Base-by-base conservation (phyloP, 2,797 vertebrate species). In the Micromesistius poutassou region DNA sequence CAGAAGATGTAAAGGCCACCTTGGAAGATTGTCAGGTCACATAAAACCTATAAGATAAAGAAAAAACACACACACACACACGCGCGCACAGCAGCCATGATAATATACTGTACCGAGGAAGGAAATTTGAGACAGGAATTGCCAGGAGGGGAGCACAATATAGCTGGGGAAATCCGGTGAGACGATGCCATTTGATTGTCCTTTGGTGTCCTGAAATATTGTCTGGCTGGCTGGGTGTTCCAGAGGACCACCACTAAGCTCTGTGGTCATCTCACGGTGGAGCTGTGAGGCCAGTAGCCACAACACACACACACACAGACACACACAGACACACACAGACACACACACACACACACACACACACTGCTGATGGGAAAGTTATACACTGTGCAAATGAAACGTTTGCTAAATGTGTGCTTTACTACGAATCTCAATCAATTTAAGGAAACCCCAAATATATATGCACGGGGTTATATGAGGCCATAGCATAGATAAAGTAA, bases 151-250 rank as follows among this genome's bases (percentile, higher is more conserved):
- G 80, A 82, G 73, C 66, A 83, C 86, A 88, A 84, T 85, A 89
- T 90, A 76, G 82, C 86, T 76, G 75, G 76, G 76, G 83, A 89
- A 88, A 87, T 87, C 89, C 83, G 74, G 84, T 80, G 80, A 92
- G 85, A 90, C 79, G 33, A 83, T 91, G 87, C 79, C 87, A 89
- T 92, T 90, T 90, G 86, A 91, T 87, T 88, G 90, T 93, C 87
- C 86, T 91, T 89, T 83, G 75, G 75, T 84, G 85, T 74, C 83
- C 80, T 78, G 76, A 83, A 84, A 90, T 91, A 90, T 87, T 89
- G 88, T 79, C 77, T 75, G 83, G 82, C 85, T 81, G 84, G 80
- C 36, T 66, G 76, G 77, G 72, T 77, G 74, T 85, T 90, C 86
- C 72, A 85, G 74, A 78, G 73, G 40, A 85, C 85, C 46, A 77